A percentile compares a stretch with the other conserved stretches of the same genome.
These are phyloP conservation scores for Drosophila sulfurigaster DNA, from an alignment of 1,140 invertebrate species.

Conservation along the genomic window DNA sequence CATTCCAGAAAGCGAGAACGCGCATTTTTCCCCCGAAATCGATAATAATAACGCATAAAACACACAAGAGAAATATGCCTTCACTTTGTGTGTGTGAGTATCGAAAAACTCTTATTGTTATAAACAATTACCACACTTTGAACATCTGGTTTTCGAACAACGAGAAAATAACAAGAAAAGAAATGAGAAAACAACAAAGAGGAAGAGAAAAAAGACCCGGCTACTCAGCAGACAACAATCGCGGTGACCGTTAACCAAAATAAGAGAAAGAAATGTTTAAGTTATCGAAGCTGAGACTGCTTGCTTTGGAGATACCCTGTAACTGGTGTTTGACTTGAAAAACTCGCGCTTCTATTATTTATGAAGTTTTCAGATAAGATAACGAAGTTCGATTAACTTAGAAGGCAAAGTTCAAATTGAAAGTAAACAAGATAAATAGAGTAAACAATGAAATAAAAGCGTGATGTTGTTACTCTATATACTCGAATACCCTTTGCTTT, in stretches of 20 bases:
- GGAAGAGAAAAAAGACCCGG: constrained; percentile 4
- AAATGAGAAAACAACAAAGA: constrained; percentile 3
- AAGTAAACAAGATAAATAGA: background rate
- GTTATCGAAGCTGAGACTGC: background rate
- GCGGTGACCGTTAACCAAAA: constrained; percentile 15
- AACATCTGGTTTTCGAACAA: constrained; percentile 47
- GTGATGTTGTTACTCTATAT: background rate
- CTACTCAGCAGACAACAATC: constrained; percentile 20
- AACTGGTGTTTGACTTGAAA: background rate
- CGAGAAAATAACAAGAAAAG: constrained; percentile 21
- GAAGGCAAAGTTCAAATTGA: too few relatives aligned
- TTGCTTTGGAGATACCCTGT: background rate
- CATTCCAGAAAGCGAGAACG: constrained; percentile 28
- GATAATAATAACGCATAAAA: constrained; percentile 24
- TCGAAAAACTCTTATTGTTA: constrained; percentile 35
- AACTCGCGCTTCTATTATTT: too few relatives aligned
- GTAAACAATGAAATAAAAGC: background rate
- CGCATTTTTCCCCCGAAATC: constrained; percentile 32
- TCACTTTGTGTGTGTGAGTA: background rate
- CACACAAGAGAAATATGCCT: constrained; percentile 2
- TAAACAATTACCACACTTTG: constrained; percentile 48
- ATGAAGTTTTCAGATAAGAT: background rate
- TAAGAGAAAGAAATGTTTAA: background rate
- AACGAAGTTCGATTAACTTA: background rate
- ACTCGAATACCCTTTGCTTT: too few relatives aligned